Evolutionary conservation across 2,888 invertebrate genomes (phyloP).

Genomic region (Himalopsyche kuldschensis): DNA sequence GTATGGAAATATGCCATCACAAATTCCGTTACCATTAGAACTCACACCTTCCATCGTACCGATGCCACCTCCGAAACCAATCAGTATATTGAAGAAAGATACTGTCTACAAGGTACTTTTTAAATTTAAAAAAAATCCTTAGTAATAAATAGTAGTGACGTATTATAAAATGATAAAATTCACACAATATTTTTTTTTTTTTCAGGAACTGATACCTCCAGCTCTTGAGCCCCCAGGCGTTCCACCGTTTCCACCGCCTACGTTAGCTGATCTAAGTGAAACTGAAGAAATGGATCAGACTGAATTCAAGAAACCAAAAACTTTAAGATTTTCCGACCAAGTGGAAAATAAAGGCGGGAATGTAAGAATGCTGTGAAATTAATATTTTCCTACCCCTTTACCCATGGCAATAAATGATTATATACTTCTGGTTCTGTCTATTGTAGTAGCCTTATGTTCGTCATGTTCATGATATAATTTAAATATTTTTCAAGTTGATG

Average conservation of each 20-base stretch:
- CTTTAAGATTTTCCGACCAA: slow-evolving; percentile 66
- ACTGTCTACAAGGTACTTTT: slow-evolving; percentile 57
- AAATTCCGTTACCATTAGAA: slow-evolving; percentile 61
- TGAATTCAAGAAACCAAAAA: slow-evolving; percentile 49
- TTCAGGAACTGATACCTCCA: slow-evolving; percentile 49
- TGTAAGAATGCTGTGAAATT: slow-evolving; percentile 44
- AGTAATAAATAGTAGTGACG: background rate
- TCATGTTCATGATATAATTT: too few species aligned
- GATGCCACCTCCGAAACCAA: slow-evolving; percentile 61
- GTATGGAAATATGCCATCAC: slow-evolving; percentile 57
- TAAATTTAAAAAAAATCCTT: background rate
- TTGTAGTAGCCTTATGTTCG: too few species aligned
- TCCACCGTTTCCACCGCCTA: slow-evolving; percentile 82
- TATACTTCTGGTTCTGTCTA: too few species aligned
- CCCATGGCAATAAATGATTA: too few species aligned
- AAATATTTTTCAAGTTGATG: too few species aligned
- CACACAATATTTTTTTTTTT: background rate
- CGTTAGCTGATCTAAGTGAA: slow-evolving; percentile 67
- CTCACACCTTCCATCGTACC: slow-evolving; percentile 47
- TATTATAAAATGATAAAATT: background rate
- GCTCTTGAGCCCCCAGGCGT: slow-evolving; percentile 78
- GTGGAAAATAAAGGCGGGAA: slow-evolving; percentile 55
- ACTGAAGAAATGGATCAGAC: slow-evolving; percentile 47
- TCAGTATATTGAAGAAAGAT: slow-evolving; percentile 74
- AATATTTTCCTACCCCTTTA: too few species aligned